These are phyloP conservation scores for Saccopteryx bilineata DNA, from an alignment of 2,113 vertebrate genomes.

Conservation along the genomic window DNA sequence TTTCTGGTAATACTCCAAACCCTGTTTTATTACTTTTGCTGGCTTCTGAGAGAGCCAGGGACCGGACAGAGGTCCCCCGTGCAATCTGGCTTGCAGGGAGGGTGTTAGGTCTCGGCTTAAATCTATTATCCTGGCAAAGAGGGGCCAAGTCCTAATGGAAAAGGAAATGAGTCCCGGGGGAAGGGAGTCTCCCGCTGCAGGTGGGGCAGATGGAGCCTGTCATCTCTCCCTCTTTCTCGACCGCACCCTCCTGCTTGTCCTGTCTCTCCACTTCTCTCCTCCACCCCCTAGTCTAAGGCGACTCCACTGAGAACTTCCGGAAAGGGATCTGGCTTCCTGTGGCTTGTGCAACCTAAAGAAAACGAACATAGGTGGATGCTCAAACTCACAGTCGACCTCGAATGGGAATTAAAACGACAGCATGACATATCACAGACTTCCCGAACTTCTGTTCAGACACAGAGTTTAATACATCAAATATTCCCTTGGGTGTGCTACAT, in stretches of 20 bases:
- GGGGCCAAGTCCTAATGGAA: too few relatives aligned
- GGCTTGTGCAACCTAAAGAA: not conserved
- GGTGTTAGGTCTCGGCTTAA: not conserved
- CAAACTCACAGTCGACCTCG: too few relatives aligned
- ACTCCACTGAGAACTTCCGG: not conserved
- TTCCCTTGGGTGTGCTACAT: not conserved
- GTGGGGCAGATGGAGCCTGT: too few relatives aligned
- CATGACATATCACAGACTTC: not conserved
- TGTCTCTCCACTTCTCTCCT: not conserved
- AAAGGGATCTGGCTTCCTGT: not conserved
- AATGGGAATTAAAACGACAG: not conserved
- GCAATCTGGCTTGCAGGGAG: not conserved
- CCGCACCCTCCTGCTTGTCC: not conserved
- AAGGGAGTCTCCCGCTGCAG: not conserved
- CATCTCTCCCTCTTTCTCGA: too few relatives aligned
- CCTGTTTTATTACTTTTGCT: not conserved
- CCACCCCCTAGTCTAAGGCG: accelerated
- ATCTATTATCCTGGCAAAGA: not conserved
- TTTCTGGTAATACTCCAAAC: not conserved
- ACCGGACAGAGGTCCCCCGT: not conserved
- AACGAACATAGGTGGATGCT: not conserved
- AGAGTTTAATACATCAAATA: not conserved
- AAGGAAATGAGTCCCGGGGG: not conserved
- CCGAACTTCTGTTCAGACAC: not conserved
- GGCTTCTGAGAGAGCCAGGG: not conserved